Base-by-base conservation (phyloP, 2,113 vertebrate species). In the Salminus brasiliensis region DNA sequence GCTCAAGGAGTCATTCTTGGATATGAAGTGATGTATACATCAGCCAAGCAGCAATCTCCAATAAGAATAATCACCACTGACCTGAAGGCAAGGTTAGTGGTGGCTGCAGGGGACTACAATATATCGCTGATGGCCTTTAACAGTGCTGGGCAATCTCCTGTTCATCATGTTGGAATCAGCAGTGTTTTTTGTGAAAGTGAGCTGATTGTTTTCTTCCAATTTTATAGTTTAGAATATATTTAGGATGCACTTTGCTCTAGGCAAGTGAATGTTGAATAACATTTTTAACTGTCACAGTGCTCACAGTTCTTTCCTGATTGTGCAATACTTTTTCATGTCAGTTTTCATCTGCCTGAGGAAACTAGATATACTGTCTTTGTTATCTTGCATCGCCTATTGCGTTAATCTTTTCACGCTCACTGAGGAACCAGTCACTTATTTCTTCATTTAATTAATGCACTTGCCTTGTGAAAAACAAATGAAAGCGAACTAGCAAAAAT, bases 21-120 rank as follows among this genome's bases (percentile, higher is more conserved):
- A 3, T 90, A 91, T 79, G 63, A 80, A 41, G 84, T 91, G 47
- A 80, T 62, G 78, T 81, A 87, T 23, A 15, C n/a, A 12, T 81
- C 80, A 6, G 23, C 2, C 25, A 34, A 16, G 4, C 74, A 68
- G 0, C 43, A 70, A 1, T 8, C 41, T 70, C 47, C 4, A 12
- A 41, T 25, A 1, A 0, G 6, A 6, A 67, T 62, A 13, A 81
- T n/a, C 32, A 85, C 77, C 29, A 55, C 53, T 29, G 47, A 82
- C 25, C 47, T 69, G 53, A 80, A 72, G 75, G 59, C n/a, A 0
- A 13, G 30, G 39, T 34, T 87, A 16, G 16, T 13, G 0, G 52
- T 84, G 11, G 3, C 4, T 12, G 16, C 63, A 25, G 79, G 32
- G 8, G 77, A 69, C 9, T 80, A 82, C 6, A 47, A 87, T 12